Conservation (phyloP, 2,113 vertebrate genomes). For the Brachypodius melanocephalos region DNA sequence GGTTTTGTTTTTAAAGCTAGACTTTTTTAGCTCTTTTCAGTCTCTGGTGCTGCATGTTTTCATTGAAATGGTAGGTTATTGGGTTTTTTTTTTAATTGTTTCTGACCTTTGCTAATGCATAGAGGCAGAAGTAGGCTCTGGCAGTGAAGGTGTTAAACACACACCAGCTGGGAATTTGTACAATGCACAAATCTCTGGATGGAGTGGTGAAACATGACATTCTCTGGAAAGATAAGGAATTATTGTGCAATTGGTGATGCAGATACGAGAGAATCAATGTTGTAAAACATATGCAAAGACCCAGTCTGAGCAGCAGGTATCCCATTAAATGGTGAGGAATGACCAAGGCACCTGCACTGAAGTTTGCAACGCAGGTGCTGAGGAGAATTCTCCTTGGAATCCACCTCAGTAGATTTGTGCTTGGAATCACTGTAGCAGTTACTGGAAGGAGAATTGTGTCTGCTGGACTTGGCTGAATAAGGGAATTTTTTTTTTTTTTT, state of each 20-base stretch:
- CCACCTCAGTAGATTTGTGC: not conserved
- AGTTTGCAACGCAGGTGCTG: accelerated
- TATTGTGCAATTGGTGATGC: not conserved
- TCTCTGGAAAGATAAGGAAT: not conserved
- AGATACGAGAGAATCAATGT: not conserved
- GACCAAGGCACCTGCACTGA: not conserved
- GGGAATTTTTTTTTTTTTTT: not conserved
- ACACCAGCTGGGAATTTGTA: not conserved
- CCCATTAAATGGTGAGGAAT: not conserved
- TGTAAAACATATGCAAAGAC: not conserved
- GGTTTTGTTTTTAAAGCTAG: not conserved
- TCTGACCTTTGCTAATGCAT: not conserved
- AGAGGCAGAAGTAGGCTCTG: not conserved
- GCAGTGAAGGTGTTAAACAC: not conserved
- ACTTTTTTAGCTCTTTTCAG: not conserved
- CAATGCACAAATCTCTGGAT: not conserved
- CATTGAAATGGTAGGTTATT: not conserved
- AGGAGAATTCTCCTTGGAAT: not conserved
- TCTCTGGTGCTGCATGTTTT: not conserved
- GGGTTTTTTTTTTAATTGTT: not conserved
- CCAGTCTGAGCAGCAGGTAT: not conserved
- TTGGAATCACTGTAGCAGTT: not conserved
- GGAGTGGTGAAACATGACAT: not conserved
- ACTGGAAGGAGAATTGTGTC: not conserved
- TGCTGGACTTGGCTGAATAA: not conserved